Base-by-base conservation (phyloP, 1,140 invertebrate species). In the Zaprionus nigranus region DNA sequence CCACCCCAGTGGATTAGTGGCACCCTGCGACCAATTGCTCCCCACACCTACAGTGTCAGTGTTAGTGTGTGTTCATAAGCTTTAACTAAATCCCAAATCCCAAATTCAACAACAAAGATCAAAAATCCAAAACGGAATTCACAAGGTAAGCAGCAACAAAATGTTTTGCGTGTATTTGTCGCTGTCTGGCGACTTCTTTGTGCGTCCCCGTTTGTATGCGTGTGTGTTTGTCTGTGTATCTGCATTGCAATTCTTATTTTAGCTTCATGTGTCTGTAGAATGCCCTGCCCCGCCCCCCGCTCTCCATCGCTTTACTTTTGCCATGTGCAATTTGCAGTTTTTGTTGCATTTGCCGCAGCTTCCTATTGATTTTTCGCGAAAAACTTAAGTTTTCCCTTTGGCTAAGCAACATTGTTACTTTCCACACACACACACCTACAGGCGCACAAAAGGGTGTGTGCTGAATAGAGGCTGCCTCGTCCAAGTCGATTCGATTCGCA, bases 1-100 rank as follows among this genome's bases (percentile, higher is more conserved):
- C 82, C 85, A 90, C 85, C 72, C 76, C 87, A 46, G 84, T 90
- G 85, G 85, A 90, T 90, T 90, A 90, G 85, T 90, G 85, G 85
- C 79, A 85, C 86, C 71, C 71, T 90, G 85, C 71, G 76, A 80
- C 71, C 69, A 78, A 60, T 75, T 73, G 74, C 85, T 74, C 20
- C 28, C 56, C 74, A 74, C 85, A 90, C 85, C 46, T 22, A 24
- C 46, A 79, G 74, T 75, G 68, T 54, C 46, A 75, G 74, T 54
- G 78, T 43, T 58, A 49, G 67, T 74, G 68, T 59, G 34, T 65
- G 77, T 56, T 63, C 49, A 77, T 56, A 40, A 74, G 53, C 66
- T 73, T 65, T 74, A 77, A 74, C 43, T 40, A 49, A 58, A 60
- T 34, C 15, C 40, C 26, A 61, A 61, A 46, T 24, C 7, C 1